Evolutionary conservation across 2,113 vertebrate genomes (phyloP).

Genomic region (Spheniscus mendiculus): DNA sequence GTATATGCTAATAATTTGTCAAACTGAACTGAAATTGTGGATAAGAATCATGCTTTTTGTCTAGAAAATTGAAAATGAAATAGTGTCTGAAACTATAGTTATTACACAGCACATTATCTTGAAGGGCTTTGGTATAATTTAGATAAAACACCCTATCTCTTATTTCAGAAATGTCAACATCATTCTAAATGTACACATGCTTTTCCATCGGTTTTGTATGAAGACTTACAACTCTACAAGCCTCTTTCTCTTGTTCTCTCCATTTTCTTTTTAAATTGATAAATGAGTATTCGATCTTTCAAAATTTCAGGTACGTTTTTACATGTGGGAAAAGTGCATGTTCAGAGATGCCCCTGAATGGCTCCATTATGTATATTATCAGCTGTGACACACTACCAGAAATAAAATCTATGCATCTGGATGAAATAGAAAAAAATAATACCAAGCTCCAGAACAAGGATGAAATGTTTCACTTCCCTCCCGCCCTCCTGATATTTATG

Average conservation of each 20-base stretch:
- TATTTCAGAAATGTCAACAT: conserved; percentile 36
- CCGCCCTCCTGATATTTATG: fast-evolving
- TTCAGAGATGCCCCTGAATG: background rate
- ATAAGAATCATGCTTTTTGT: conserved; percentile 25
- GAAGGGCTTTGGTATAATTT: conserved; percentile 40
- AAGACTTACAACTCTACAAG: background rate
- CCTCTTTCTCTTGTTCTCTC: background rate
- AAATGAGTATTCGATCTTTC: background rate
- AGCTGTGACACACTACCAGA: background rate
- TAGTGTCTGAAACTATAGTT: conserved; percentile 6
- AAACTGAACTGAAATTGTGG: background rate
- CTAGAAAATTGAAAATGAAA: conserved; percentile 45
- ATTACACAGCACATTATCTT: conserved; percentile 37
- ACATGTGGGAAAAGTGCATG: background rate
- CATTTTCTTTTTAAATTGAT: conserved; percentile 20
- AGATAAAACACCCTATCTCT: conserved; percentile 3
- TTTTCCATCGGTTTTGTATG: background rate
- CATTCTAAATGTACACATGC: background rate
- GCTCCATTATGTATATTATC: background rate
- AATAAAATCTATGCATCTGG: background rate
- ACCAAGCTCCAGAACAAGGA: background rate
- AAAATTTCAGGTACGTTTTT: background rate
- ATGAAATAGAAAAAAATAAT: background rate
- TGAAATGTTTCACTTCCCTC: background rate
- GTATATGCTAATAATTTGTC: background rate